Evolutionary conservation across 2,797 vertebrate genomes (phyloP), one percentile per base, ranked within the genome.

Genomic region (Pteropus rufus): DNA sequence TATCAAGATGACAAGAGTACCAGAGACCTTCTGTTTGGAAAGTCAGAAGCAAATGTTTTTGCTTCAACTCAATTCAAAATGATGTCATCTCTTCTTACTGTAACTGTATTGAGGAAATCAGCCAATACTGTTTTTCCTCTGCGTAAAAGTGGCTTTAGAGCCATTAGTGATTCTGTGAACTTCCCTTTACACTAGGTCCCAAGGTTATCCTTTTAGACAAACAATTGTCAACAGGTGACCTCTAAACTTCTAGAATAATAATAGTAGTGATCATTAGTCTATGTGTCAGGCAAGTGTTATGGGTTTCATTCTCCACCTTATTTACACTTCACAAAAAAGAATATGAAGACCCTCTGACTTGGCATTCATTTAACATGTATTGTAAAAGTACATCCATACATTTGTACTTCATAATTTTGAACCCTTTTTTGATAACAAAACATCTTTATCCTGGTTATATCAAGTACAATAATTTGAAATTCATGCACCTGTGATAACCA

Each of bases 381-480:
- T 72, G 94, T 60, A 77, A 95, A 94, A 46, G 16, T 62, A 31
- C 34, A 82, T 39, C 24, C 18, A 10, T 56, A 14, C 21, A 36
- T 65, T 90, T 75, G 24, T 89, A 64, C 56, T 77, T 91, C n/a
- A 62, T 81, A 86, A 36, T 79, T 92, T 81, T 34, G 70, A 94
- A 34, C 29, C 18, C 2, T 26, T 36, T 84, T 87, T 69, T n/a
- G 26, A 44, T 85, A 82, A 80, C 52, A 24, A 83, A 52, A 54
- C 23, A 29, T 60, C 67, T 58, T 77, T 88, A 81, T 80, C 58
- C 56, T 90, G 39, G 52, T 72, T 62, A 46, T 67, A 6, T 84
- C 34, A 87, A 60, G 46, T 65, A 93, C 73, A 90, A n/a, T 82
- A 41, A 67, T 62, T 62, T 90, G 77, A 85, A 72, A 85, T 62